Evolutionary conservation across 1,140 invertebrate species (phyloP).

Genomic region (Eueides isabella): DNA sequence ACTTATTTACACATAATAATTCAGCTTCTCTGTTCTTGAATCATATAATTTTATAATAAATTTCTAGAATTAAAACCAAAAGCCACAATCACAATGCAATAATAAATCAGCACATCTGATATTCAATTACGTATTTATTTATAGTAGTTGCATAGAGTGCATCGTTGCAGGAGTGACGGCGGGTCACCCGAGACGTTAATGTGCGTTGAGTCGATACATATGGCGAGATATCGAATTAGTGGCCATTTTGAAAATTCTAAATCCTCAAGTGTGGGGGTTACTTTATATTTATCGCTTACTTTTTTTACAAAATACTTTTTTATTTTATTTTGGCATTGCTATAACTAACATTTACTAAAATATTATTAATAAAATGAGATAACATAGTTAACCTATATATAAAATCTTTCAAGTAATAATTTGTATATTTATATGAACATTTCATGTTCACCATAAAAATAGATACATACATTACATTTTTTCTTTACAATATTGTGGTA

Average conservation of each 20-base stretch:
- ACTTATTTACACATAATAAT: too few relatives aligned
- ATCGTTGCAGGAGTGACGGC: conserved; percentile 44
- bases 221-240: conserved; percentile 57
- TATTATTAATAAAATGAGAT: too few relatives aligned
- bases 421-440: conserved; percentile 6
- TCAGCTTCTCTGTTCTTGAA: too few relatives aligned
- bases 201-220: conserved; percentile 61
- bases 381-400: too few relatives aligned
- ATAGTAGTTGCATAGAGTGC: conserved; percentile 58
- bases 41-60: too few relatives aligned
- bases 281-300: background rate
- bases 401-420: background rate
- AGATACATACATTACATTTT: background rate
- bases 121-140: conserved; percentile 46
- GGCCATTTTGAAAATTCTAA: conserved; percentile 49
- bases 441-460: background rate
- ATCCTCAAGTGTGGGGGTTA: conserved; percentile 2
- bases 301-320: background rate
- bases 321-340: background rate
- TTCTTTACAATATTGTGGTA: background rate
- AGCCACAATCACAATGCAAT: background rate
- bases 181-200: conserved; percentile 65
- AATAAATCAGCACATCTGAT: conserved; percentile 38
- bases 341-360: background rate
- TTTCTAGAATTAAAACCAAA: background rate